A percentile compares a stretch with the other conserved stretches of the same genome.
Evolutionary conservation across 2,797 vertebrate genomes (phyloP).

Genomic region (Parambassis ranga): DNA sequence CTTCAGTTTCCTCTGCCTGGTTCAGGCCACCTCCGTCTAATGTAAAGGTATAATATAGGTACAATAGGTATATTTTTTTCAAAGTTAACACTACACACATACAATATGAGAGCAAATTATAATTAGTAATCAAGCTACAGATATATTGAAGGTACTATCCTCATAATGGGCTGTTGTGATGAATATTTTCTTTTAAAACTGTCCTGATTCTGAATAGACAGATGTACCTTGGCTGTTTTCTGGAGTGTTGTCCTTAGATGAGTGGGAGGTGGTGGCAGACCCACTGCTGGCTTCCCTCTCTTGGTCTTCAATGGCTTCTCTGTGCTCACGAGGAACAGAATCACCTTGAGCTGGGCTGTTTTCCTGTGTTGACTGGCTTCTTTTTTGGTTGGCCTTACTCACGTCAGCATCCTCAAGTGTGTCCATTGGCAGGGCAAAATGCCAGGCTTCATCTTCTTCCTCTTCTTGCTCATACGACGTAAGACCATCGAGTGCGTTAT

Average conservation of each 20-base stretch:
- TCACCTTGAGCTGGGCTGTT: neutral
- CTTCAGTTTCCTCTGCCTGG: slow-evolving; percentile 60
- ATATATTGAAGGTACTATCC: no score
- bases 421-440: slow-evolving; percentile 63
- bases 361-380: neutral
- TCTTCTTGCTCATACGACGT: slow-evolving; percentile 56
- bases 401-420: slow-evolving; percentile 45
- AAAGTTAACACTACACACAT: no score
- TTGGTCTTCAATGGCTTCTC: slow-evolving; percentile 27
- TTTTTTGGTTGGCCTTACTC: slow-evolving; percentile 29
- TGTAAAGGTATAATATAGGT: no score
- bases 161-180: no score
- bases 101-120: no score
- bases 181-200: neutral
- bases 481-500: slow-evolving; percentile 67
- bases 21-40: slow-evolving; percentile 50
- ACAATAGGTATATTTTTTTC: no score
- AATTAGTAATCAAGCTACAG: no score
- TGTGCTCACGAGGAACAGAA: slow-evolving; percentile 4
- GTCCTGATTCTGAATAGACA: neutral
- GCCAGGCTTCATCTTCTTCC: slow-evolving; percentile 76
- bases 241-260: slow-evolving; percentile 58
- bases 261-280: slow-evolving; percentile 68
- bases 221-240: slow-evolving; percentile 65
- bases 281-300: slow-evolving; percentile 46